Evolutionary conservation across 1,140 invertebrate genomes (phyloP).

Genomic region (Calliopsis andreniformis): DNA sequence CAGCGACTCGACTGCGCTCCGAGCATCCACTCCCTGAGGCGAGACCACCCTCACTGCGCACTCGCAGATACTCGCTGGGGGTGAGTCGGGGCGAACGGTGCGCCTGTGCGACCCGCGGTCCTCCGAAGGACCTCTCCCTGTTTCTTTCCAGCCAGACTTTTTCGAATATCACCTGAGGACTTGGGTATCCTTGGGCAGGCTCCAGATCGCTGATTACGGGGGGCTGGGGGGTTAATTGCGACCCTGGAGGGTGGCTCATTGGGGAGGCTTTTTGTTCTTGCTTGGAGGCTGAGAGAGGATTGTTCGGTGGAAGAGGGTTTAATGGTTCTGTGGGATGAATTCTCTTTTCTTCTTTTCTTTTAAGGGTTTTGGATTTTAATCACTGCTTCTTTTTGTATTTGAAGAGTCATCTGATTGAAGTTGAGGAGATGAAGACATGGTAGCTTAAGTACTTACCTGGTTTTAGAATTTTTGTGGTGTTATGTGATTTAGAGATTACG

Average conservation of each 20-base stretch:
- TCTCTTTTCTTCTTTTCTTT: too few species aligned
- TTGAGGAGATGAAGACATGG: too few species aligned
- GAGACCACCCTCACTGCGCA: conserved; percentile 31
- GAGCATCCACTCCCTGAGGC: conserved; percentile 64
- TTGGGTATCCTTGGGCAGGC: neutral
- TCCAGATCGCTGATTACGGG: neutral
- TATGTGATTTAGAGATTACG: too few species aligned
- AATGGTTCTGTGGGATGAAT: too few species aligned
- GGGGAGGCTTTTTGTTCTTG: neutral
- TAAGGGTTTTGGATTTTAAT: too few species aligned
- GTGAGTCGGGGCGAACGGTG: conserved; percentile 51
- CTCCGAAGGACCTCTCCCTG: conserved; percentile 63
- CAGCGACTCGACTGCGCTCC: conserved; percentile 48
- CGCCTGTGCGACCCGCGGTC: conserved; percentile 62
- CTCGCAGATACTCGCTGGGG: conserved; percentile 14
- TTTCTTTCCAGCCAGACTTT: conserved; percentile 20
- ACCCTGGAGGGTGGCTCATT: neutral
- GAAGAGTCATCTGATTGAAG: too few species aligned
- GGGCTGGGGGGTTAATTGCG: neutral
- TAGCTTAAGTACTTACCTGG: too few species aligned
- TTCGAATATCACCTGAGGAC: conserved; percentile 32
- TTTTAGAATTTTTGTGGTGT: too few species aligned
- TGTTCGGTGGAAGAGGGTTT: neutral
- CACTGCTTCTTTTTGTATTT: too few species aligned
- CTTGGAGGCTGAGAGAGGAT: neutral